Evolutionary conservation across 1,140 invertebrate species (phyloP).

Genomic region (Conus betulinus): DNA sequence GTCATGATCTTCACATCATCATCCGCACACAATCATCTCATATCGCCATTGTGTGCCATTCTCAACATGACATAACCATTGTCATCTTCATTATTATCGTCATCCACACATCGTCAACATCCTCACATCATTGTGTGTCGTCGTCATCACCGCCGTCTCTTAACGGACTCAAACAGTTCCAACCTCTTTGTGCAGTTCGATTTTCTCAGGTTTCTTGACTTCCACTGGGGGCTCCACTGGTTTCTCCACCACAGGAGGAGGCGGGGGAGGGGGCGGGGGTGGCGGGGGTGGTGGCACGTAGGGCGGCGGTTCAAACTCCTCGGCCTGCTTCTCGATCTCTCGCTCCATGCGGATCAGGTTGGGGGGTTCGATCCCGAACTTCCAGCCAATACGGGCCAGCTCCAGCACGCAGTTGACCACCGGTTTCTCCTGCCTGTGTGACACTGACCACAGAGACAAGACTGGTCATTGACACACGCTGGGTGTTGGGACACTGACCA

Average conservation of each 20-base stretch:
- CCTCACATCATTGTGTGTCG: no score
- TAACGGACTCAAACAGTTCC: no score
- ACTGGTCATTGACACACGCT: no score
- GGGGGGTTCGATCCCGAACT: conserved; percentile 93
- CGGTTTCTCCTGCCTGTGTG: conserved; percentile 92
- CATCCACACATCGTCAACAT: no score
- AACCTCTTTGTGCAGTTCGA: conserved; percentile 30
- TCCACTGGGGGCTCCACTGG: not conserved
- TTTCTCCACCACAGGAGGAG: not conserved
- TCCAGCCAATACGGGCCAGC: conserved; percentile 90
- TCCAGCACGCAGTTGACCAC: conserved; percentile 94
- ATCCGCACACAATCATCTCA: no score
- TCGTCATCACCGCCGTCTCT: no score
- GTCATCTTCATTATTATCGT: no score
- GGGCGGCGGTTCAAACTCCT: conserved; percentile 23
- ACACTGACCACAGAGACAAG: conserved; percentile 52
- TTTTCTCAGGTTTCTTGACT: conserved; percentile 21
- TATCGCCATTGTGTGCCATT: no score
- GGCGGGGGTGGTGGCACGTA: conserved; percentile 19
- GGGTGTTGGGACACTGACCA: no score
- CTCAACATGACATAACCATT: no score
- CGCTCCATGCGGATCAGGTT: conserved; percentile 95
- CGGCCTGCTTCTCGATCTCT: conserved; percentile 85
- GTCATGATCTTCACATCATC: no score
- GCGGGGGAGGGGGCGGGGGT: not conserved